Evolutionary conservation across 2,113 vertebrate genomes (phyloP).

Genomic region (Ceyx melanurus): DNA sequence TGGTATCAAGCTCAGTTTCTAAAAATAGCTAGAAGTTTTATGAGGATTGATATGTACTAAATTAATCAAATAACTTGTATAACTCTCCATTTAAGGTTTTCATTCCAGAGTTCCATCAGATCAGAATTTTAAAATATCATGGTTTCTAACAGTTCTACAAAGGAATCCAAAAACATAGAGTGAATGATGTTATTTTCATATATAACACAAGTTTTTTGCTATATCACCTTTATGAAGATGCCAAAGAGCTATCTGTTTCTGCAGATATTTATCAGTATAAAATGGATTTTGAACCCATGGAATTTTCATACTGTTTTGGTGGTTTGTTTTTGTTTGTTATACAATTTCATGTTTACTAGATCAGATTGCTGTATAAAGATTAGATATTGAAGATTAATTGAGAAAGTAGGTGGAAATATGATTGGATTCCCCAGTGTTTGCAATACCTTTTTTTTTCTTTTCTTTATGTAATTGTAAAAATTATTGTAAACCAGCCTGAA

Average conservation of each 20-base stretch:
- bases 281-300: background rate
- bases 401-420: background rate
- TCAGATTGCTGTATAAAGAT: background rate
- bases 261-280: background rate
- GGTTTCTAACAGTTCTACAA: background rate
- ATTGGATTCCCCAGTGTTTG: background rate
- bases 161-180: background rate
- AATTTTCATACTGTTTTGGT: background rate
- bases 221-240: background rate
- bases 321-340: background rate
- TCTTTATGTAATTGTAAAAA: background rate
- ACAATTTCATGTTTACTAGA: background rate
- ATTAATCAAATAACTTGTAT: slow-evolving; percentile 23
- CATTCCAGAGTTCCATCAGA: background rate
- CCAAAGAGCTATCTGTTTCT: background rate
- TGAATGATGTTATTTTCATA: background rate
- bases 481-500: background rate
- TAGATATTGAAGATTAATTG: background rate
- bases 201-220: background rate
- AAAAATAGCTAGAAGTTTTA: background rate
- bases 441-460: background rate
- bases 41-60: background rate
- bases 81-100: slow-evolving; percentile 49
- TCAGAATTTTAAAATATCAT: background rate
- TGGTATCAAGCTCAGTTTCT: background rate